Evolutionary conservation across 2,797 vertebrate species (phyloP).

Genomic region (Cirrhinus molitorella): DNA sequence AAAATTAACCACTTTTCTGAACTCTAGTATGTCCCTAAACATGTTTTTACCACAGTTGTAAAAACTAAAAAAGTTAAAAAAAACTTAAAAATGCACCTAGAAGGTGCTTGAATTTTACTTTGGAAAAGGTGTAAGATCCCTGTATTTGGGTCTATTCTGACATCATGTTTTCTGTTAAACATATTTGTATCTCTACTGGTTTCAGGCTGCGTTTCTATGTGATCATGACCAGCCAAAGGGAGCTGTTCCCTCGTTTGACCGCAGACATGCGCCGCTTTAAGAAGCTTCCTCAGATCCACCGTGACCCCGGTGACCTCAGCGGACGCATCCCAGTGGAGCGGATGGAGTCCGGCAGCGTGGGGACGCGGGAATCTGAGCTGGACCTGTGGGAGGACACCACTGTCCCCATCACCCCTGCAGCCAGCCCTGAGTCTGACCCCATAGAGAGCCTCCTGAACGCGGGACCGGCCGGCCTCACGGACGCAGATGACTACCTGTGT

Average conservation of each 20-base stretch:
- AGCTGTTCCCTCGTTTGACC: conserved; percentile 94
- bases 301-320: conserved; percentile 81
- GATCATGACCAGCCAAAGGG: conserved; percentile 97
- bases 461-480: conserved; percentile 50
- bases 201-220: conserved; percentile 91
- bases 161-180: not conserved
- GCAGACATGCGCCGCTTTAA: conserved; percentile 94
- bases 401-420: conserved; percentile 67
- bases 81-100: no score
- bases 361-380: conserved; percentile 65
- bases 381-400: conserved; percentile 76
- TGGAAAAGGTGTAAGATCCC: no score
- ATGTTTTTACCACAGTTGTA: no score
- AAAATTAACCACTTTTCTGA: no score
- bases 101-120: no score
- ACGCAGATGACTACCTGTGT: conserved; percentile 76
- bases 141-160: not conserved
- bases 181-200: not conserved
- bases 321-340: conserved; percentile 71
- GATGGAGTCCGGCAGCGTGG: conserved; percentile 64
- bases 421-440: conserved; percentile 67
- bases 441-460: conserved; percentile 29
- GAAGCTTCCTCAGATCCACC: conserved; percentile 88
- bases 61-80: no score
- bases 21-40: no score